These are phyloP conservation scores for Fragum sueziense DNA, from an alignment of 2,888 invertebrate species.

Conservation along the genomic window DNA sequence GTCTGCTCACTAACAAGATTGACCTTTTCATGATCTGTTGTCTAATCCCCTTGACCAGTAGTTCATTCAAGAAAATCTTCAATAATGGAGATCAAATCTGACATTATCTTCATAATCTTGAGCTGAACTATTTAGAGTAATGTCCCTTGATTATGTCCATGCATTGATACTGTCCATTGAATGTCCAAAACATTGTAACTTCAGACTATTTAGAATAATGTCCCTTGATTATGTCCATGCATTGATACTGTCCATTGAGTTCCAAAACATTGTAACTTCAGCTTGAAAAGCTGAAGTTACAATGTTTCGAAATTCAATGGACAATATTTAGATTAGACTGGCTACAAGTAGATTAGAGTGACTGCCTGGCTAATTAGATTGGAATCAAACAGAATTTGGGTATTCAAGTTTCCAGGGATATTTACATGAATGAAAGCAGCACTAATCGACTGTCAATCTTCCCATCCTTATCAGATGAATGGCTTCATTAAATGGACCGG, in stretches of 20 bases:
- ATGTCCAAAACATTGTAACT: neutral
- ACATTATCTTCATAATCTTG: conserved; percentile 10
- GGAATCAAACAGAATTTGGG: conserved; percentile 9
- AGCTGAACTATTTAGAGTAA: conserved; percentile 8
- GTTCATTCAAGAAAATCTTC: conserved; percentile 17
- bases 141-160: conserved; percentile 16
- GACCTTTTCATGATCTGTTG: neutral
- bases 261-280: neutral
- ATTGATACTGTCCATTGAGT: neutral
- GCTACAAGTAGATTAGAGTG: neutral
- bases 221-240: conserved; percentile 13
- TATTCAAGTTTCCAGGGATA: neutral
- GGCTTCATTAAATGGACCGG: conserved; percentile 5
- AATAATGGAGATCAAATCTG: conserved; percentile 14
- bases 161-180: neutral
- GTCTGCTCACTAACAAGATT: neutral
- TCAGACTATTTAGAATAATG: neutral
- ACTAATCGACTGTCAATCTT: conserved; percentile 15
- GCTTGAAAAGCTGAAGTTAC: no score
- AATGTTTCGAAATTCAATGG: neutral
- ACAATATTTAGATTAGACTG: no score
- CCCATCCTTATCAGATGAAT: neutral
- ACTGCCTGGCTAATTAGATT: neutral
- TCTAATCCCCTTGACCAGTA: conserved; percentile 10
- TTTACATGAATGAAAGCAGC: conserved; percentile 13